Evolutionary conservation across 2,113 vertebrate species (phyloP).

Genomic region (Oryzias melastigma): DNA sequence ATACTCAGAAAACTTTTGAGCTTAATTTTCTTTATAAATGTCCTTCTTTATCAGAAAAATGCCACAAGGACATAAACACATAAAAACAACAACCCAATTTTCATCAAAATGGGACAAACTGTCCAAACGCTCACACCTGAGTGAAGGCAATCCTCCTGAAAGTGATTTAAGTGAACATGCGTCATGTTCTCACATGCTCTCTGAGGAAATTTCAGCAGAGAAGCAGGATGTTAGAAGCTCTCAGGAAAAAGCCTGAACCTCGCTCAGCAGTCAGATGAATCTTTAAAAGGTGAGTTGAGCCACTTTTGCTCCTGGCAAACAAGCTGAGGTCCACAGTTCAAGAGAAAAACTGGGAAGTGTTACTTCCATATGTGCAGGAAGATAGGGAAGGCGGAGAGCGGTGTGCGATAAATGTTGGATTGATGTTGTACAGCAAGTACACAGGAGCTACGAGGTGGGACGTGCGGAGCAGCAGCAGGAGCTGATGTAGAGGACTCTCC

Average conservation of each 20-base stretch:
- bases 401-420: slow-evolving; percentile 1
- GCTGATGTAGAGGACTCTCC: slow-evolving; percentile 12
- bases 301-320: slow-evolving; percentile 40
- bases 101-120: no score
- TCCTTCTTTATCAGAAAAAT: no score
- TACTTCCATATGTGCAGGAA: no score
- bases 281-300: slow-evolving; percentile 42
- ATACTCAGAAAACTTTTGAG: no score
- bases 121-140: no score
- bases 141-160: no score
- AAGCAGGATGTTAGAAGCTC: slow-evolving; percentile 6
- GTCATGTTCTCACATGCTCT: background rate
- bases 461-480: slow-evolving; percentile 3
- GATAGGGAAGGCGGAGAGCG: background rate
- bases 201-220: slow-evolving; percentile 2
- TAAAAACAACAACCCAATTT: no score
- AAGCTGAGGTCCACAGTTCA: slow-evolving; percentile 40
- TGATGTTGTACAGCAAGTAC: background rate
- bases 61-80: no score
- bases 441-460: background rate
- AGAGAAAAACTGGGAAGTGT: slow-evolving; percentile 5
- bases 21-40: no score
- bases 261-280: slow-evolving; percentile 31
- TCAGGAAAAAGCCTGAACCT: slow-evolving; percentile 21
- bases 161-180: no score